Percentiles rank a stretch among this genome's conserved stretches.
Evolutionary conservation across 2,797 vertebrate species (phyloP).

Genomic region (Coendou prehensilis): DNA sequence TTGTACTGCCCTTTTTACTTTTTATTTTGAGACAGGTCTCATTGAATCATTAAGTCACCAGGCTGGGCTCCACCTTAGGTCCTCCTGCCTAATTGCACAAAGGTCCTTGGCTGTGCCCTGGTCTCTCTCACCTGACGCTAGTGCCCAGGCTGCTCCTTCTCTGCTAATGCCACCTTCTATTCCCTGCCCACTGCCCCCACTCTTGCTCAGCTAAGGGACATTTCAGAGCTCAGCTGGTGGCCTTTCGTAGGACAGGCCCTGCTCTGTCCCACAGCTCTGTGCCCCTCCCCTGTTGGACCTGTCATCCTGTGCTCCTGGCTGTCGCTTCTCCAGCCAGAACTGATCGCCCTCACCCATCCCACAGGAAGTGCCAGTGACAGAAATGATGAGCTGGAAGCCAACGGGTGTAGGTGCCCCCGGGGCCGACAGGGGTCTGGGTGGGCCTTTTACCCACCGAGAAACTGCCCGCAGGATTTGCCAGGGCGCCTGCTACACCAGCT

Average conservation of each 20-base stretch:
- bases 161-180: neutral
- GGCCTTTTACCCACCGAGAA: neutral
- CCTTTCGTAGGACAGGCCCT: neutral
- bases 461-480: neutral
- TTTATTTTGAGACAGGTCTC: neutral
- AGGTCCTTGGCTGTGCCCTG: neutral
- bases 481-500: neutral
- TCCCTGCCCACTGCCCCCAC: neutral
- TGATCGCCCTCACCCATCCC: neutral
- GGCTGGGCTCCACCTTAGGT: rapidly evolving
- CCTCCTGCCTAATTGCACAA: neutral
- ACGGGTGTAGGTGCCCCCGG: neutral
- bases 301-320: neutral
- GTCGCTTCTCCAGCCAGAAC: neutral
- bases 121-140: neutral
- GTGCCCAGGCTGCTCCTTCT: neutral
- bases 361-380: neutral
- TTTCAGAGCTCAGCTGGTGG: neutral
- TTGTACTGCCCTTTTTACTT: neutral
- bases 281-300: neutral
- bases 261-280: neutral
- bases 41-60: neutral
- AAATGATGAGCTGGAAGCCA: neutral
- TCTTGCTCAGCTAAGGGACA: too few relatives aligned
- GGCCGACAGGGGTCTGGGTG: neutral